A percentile compares a stretch with the other conserved stretches of the same genome.
Evolutionary conservation across 37 sponge, comb jelly and placozoan genomes (phyloP).

Genomic region (Aphrocallistes beatrix): DNA sequence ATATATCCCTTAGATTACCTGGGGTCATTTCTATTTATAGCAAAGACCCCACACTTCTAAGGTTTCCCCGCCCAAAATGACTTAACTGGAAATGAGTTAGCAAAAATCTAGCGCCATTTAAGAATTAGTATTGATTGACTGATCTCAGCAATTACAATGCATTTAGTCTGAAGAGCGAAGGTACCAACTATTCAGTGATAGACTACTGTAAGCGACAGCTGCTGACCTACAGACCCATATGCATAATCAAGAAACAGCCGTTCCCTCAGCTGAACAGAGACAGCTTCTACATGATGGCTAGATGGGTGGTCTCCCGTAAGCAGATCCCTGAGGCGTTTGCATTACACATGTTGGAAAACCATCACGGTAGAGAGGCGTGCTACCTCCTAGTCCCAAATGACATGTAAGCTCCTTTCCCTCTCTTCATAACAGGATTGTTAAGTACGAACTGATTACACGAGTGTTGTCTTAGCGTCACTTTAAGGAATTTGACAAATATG

Average conservation of each 20-base stretch:
- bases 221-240: not conserved
- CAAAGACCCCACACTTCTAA: no score
- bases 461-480: conserved; percentile 13
- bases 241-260: conserved; percentile 1
- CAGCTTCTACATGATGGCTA: conserved; percentile 11
- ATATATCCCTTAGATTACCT: no score
- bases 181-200: not conserved
- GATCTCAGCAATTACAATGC: no score
- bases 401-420: not conserved
- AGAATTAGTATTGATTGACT: no score
- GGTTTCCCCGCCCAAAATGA: no score
- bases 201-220: conserved; percentile 17
- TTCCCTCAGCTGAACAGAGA: not conserved
- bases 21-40: no score
- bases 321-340: not conserved
- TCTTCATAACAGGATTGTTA: not conserved
- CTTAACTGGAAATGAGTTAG: no score
- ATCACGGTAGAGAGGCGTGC: not conserved
- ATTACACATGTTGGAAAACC: not conserved
- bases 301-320: conserved; percentile 9
- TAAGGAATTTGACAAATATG: conserved; percentile 44
- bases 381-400: not conserved
- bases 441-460: not conserved
- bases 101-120: no score
- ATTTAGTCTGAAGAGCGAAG: not conserved